Evolutionary conservation across 2,113 vertebrate genomes (phyloP).

Genomic region (Thunnus maccoyii): DNA sequence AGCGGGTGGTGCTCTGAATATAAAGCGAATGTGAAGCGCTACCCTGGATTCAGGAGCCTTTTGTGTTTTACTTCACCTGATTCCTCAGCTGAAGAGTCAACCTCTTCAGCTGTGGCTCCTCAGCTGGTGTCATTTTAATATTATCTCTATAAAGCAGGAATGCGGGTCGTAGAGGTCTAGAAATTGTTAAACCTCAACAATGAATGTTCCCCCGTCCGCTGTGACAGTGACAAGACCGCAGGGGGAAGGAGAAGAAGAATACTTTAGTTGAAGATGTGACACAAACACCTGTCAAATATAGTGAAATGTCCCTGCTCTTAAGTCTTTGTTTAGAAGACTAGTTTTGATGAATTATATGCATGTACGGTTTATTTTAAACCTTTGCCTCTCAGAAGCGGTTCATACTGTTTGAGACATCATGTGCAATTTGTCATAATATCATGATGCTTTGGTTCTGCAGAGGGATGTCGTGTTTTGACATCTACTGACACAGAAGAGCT

Average conservation of each 20-base stretch:
- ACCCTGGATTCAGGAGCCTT: slow-evolving; percentile 17
- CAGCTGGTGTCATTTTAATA: not conserved
- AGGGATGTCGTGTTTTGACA: too few species aligned
- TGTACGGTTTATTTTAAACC: not conserved
- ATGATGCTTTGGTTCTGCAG: too few species aligned
- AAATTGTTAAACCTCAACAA: slow-evolving; percentile 6
- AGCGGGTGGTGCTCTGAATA: not conserved
- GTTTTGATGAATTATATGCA: not conserved
- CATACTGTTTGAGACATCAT: too few species aligned
- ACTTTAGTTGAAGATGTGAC: not conserved
- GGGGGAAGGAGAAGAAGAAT: not conserved
- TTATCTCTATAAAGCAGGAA: not conserved
- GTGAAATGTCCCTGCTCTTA: not conserved
- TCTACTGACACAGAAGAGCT: too few species aligned
- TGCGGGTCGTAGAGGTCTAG: not conserved
- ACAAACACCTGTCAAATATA: not conserved
- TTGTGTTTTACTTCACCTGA: slow-evolving; percentile 17
- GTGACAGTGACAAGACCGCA: not conserved
- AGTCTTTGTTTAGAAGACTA: not conserved
- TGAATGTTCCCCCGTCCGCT: not conserved
- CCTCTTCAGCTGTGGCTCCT: not conserved
- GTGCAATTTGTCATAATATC: too few species aligned
- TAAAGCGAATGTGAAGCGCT: slow-evolving; percentile 5
- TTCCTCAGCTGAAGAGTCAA: slow-evolving; percentile 17
- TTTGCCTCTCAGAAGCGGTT: too few species aligned